Conservation (phyloP, 2,888 invertebrate genomes). For the Conistra vaccinii region DNA sequence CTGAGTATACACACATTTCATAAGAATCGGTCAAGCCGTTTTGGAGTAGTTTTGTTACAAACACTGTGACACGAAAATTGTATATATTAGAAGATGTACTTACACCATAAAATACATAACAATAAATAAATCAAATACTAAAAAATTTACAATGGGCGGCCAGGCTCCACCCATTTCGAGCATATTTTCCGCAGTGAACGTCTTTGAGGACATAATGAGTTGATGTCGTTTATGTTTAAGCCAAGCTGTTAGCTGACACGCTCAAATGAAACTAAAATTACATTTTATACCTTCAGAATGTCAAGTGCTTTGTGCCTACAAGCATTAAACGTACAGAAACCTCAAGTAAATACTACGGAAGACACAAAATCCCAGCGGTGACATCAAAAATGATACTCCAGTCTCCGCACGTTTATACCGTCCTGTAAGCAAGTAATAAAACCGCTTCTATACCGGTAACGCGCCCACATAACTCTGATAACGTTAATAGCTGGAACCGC, state of each 20-base stretch:
- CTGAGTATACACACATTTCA: no score
- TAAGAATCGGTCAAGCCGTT: no score
- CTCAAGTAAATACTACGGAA: not conserved
- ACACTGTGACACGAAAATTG: no score
- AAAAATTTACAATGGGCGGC: no score
- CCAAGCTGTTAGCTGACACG: no score
- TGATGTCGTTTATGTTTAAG: not conserved
- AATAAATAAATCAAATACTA: no score
- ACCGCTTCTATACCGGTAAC: constrained; percentile 58
- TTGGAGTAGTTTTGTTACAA: no score
- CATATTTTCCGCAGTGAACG: not conserved
- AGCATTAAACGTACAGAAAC: not conserved
- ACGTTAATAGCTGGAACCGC: constrained; percentile 58
- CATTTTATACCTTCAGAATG: not conserved
- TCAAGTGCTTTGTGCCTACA: not conserved
- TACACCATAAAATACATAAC: no score
- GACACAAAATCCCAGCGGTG: constrained; percentile 18
- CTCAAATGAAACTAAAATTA: not conserved
- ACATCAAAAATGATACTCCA: constrained; percentile 22
- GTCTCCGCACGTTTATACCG: constrained; percentile 10
- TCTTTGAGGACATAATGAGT: not conserved
- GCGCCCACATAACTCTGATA: constrained; percentile 58
- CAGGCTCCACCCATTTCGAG: not conserved
- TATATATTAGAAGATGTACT: no score
- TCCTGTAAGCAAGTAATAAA: constrained; percentile 56